Base-by-base conservation (phyloP, 2,113 vertebrate genomes). In the Uropsilus gracilis region DNA sequence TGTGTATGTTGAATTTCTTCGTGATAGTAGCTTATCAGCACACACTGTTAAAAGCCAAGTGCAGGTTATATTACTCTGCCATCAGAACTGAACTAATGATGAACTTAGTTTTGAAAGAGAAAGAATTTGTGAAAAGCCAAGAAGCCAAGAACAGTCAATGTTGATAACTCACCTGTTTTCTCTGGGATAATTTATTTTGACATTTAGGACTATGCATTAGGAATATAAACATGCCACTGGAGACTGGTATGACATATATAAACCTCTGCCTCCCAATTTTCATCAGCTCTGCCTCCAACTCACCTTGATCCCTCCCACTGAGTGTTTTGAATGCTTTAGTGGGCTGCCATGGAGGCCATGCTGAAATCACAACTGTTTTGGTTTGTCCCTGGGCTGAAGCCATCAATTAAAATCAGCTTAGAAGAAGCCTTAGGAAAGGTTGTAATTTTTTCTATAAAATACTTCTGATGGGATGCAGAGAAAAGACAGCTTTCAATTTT, bases 151-250 rank as follows among this genome's bases (percentile, higher is more conserved):
- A 96, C 6, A 97, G 89, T 96, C 93, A 98, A 53, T 39, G 14
- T 85, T 86, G 92, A 94, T 97, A 98, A 97, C 68, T 94, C 91
- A 90, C 8, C 73, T 95, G 87, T 91, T 90, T 96, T 97, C 44
- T 66, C 72, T 46, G 46, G 48, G 82, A 90, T 97, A 97, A 98
- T 98, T 97, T 97, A 98, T 98, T 97, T 97, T 97, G 97, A 97
- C 96, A 96, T 97, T 97, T 98, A 95, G 95, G 92, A 59, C 39
- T 96, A 84, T 90, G 92, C 85, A 91, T 30, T 64, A 87, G 92
- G 92, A 98, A 96, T 96, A 97, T 75, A 97, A 97, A 69, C 55
- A 95, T 82, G 73, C 83, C 85, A 84, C 61, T 82, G 61, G 81
- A 90, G 90, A 96, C 39, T 84, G 73, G 88, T 86, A 88, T 89